phyloP scores from a whole-genome alignment of 2,113 vertebrate genomes.

The Beaufortia kweichowensis region DNA sequence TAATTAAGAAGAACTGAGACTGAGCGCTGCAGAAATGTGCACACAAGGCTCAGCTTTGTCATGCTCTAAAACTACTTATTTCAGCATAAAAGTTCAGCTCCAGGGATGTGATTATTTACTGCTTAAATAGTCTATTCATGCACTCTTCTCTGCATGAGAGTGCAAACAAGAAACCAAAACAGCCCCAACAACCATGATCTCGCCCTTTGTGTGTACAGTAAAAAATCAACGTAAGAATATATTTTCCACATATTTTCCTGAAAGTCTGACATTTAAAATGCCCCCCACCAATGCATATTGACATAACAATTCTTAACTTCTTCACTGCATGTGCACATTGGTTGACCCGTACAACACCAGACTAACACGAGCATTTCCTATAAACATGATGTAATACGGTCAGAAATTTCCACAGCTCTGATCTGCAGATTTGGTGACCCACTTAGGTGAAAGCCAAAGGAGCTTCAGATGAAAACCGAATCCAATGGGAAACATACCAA shows the following conservation, averaged over 20 bases:
- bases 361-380: slow-evolving; percentile 59
- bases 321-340: slow-evolving; percentile 58
- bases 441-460: slow-evolving; percentile 50
- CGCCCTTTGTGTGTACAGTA: slow-evolving; percentile 53
- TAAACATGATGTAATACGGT: slow-evolving; percentile 64
- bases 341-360: slow-evolving; percentile 57
- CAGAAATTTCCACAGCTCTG: slow-evolving; percentile 60
- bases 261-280: slow-evolving; percentile 31
- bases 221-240: slow-evolving; percentile 52
- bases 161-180: slow-evolving; percentile 11
- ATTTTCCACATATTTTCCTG: slow-evolving; percentile 60
- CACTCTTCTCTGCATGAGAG: slow-evolving; percentile 46
- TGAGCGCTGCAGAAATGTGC: background rate
- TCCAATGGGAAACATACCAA: slow-evolving; percentile 31
- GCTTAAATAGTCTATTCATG: slow-evolving; percentile 48
- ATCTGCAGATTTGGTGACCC: slow-evolving; percentile 56
- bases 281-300: slow-evolving; percentile 70
- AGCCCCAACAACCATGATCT: slow-evolving; percentile 67
- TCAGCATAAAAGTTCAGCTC: background rate
- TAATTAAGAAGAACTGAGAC: slow-evolving; percentile 53
- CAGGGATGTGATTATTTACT: slow-evolving; percentile 44
- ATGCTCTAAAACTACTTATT: slow-evolving; percentile 8
- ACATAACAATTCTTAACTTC: slow-evolving; percentile 69
- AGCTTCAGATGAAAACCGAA: slow-evolving; percentile 31
- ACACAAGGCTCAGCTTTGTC: slow-evolving; percentile 38